phyloP scores from a whole-genome alignment of 2,113 vertebrate genomes.

The Sceloporus undulatus region DNA sequence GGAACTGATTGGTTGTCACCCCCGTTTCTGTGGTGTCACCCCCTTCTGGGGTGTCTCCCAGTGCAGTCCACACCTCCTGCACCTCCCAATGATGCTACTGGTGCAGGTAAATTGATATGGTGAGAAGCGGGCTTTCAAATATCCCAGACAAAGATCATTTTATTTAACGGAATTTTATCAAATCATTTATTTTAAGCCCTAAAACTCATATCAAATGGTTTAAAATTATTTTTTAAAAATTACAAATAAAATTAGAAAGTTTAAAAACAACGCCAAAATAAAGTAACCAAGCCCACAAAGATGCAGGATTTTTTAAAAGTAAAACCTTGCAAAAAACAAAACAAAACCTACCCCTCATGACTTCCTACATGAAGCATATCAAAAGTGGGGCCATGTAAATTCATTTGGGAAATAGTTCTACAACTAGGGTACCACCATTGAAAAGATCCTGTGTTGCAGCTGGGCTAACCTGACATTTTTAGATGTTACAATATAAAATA shows the following conservation, averaged over 20 bases:
- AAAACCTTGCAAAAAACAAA: background rate
- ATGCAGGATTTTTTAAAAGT: background rate
- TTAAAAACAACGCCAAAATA: background rate
- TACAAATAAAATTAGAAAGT: background rate
- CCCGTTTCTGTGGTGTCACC: too few species aligned
- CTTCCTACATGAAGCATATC: background rate
- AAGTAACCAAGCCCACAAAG: background rate
- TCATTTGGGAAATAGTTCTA: background rate
- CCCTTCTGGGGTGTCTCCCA: too few species aligned
- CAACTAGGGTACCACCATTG: background rate
- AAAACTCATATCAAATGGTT: background rate
- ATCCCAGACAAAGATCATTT: background rate
- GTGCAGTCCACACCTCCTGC: too few species aligned
- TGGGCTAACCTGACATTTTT: background rate
- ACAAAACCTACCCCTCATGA: background rate
- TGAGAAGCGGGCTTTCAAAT: too few species aligned
- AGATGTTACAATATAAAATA: background rate
- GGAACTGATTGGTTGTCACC: too few species aligned
- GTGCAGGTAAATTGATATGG: too few species aligned
- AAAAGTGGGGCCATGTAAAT: background rate
- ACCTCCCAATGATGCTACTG: too few species aligned
- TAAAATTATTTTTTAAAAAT: background rate
- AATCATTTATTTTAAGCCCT: background rate
- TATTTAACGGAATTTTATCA: background rate
- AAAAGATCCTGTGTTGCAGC: background rate